Base-by-base conservation (phyloP, 2,113 vertebrate genomes). In the Tupaia tana region DNA sequence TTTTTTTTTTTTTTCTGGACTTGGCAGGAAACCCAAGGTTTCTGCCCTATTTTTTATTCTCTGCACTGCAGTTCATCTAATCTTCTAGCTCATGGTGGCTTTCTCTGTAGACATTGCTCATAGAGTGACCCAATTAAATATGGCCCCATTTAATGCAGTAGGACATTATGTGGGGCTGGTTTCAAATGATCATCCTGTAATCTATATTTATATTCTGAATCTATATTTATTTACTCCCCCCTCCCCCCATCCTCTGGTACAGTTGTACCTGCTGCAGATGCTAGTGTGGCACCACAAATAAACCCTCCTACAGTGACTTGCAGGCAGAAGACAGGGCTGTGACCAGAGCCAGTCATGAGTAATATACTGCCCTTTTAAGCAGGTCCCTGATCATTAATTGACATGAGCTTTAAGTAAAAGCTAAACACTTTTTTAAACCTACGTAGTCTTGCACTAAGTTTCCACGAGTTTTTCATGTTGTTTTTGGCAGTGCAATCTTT, bases 41-140 rank as follows among this genome's bases (percentile, higher is more conserved):
- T 95, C 70, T 97, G 95, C 74, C 96, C 91, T 95, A 89, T 84
- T 95, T 97, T 95, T 95, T 90, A 27, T 95, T 95, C 94, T 84
- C 63, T 82, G 87, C 29, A 63, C 66, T 93, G 89, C 77, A 85
- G 86, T 96, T 96, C 80, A 93, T 91, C 79, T 85, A 89, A 89
- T 89, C 94, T 88, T 95, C 86, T 90, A 86, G 22, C 24, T 95
- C 20, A 74, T 96, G 92, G 67, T 95, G 77, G 29, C 87, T 96
- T 95, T 94, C 80, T 94, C 83, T 96, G 92, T 93, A 89, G 74
- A 86, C 77, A 86, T 66, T 91, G 79, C 84, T 95, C 71, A 13
- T 66, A 96, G 63, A 86, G 29, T 93, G 94, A 97, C 94, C 92
- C 94, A 96, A 58, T 97, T 97, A 97, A 97, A 94, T 77, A 71